Evolutionary conservation across 2,888 invertebrate genomes (phyloP), one percentile per base, ranked within the genome.

Genomic region (Hyposoter didymator): DNA sequence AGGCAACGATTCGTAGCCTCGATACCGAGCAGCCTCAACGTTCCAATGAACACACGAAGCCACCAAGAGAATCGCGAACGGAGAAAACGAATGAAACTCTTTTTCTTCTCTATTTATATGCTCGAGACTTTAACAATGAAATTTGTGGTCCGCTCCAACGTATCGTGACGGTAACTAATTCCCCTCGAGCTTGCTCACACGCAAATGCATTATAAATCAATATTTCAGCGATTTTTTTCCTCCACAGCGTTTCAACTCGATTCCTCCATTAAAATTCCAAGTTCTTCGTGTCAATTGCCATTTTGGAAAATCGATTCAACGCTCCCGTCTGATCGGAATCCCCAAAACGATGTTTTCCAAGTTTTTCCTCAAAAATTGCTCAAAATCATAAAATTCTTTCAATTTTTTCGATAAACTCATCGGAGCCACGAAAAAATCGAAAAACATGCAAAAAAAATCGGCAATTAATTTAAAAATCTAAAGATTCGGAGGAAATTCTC

Each of bases 131-230:
- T 47, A 55, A 78, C 45, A 28, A 69, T 69, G 43, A 55, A 55
- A 55, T 72, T n/a, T 70, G 52, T 72, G 79, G 70, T 79, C 79
- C 62, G 17, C 47, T 69, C 70, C 70, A 72, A 72, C 79, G 62
- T 69, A 70, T 79, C 62, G 10, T 28, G 55, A 62, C 47, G 62
- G 5, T 49, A 62, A 79, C 47, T 78, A 47, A 79, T 62, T 72
- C 43, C 55, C 28, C 32, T 72, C 35, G 49, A 47, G 47, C 45
- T 62, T 14, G 45, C 55, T 55, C 52, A 45, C 19, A 39, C 43
- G 49, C 17, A 32, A 10, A 35, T 22, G 5, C 19, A 39, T n/a
- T 19, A 52, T 52, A 39, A 17, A 19, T 43, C 45, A 17, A 14
- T 8, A 73, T 1, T 22, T 43, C 1, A 22, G 7, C 47, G 10